A percentile compares a stretch with the other conserved stretches of the same genome.
These are phyloP conservation scores for Oceanodroma tethys DNA, from an alignment of 2,113 vertebrate species.

Conservation along the genomic window DNA sequence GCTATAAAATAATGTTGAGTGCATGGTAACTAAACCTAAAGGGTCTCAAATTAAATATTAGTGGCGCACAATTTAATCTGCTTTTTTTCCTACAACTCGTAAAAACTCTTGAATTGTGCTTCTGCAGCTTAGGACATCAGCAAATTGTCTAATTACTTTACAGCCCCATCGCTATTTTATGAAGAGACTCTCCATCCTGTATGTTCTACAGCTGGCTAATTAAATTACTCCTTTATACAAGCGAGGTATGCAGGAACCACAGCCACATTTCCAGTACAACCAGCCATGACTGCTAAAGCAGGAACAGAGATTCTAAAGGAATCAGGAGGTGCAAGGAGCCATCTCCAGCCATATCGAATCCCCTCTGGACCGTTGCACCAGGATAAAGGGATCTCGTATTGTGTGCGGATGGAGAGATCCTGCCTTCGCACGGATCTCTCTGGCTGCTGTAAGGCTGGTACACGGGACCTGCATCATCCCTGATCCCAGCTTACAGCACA, in stretches of 20 bases:
- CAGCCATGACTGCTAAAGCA: background rate
- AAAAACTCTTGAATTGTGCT: background rate
- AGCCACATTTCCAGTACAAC: background rate
- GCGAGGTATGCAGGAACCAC: background rate
- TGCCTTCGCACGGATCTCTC: background rate
- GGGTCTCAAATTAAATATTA: constrained; percentile 4
- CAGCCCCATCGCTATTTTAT: background rate
- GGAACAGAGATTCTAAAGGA: background rate
- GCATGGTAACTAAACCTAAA: constrained; percentile 2
- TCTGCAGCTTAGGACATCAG: background rate
- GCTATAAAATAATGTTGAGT: background rate
- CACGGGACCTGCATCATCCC: rapidly evolving
- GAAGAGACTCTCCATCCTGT: background rate
- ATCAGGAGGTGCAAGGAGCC: background rate
- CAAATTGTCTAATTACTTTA: constrained; percentile 10
- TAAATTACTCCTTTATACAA: background rate
- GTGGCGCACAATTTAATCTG: background rate
- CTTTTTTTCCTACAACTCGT: background rate
- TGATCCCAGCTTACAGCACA: background rate
- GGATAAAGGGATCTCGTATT: no score
- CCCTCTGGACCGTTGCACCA: no score
- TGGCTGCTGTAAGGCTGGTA: background rate
- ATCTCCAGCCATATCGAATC: background rate
- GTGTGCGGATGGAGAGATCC: rapidly evolving
- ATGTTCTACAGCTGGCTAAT: background rate